phyloP scores from a whole-genome alignment of 2,113 vertebrate genomes.

The Setophaga petechia region DNA sequence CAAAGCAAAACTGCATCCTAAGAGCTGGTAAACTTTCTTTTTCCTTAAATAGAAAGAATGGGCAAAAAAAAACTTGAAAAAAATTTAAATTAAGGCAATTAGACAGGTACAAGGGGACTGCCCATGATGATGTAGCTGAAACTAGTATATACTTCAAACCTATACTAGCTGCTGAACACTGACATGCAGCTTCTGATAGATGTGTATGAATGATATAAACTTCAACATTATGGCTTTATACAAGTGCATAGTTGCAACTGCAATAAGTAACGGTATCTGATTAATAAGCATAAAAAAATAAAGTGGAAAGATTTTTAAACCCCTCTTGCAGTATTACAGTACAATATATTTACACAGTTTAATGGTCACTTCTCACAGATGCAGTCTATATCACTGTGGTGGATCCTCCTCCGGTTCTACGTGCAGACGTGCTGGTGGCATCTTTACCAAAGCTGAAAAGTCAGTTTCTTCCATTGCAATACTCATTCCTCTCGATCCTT shows the following conservation, averaged over 20 bases:
- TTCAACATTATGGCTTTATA: conserved; percentile 76
- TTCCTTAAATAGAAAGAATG: conserved; percentile 72
- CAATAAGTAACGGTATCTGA: conserved; percentile 72
- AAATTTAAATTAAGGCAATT: conserved; percentile 83
- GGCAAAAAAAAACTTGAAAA: conserved; percentile 67
- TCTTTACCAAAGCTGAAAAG: conserved; percentile 37
- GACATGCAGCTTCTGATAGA: conserved; percentile 73
- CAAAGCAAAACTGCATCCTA: conserved; percentile 81
- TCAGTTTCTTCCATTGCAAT: conserved; percentile 41
- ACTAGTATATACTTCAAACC: conserved; percentile 60
- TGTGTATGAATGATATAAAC: conserved; percentile 48
- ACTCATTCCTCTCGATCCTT: conserved; percentile 34
- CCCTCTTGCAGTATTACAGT: conserved; percentile 78
- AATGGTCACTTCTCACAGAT: conserved; percentile 73
- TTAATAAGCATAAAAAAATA: conserved; percentile 80
- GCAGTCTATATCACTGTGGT: conserved; percentile 65
- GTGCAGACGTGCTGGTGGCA: conserved; percentile 69
- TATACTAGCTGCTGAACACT: conserved; percentile 60
- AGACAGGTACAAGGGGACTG: conserved; percentile 65
- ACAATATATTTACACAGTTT: conserved; percentile 75
- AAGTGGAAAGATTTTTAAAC: conserved; percentile 75
- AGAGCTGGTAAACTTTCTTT: conserved; percentile 74
- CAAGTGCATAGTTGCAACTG: conserved; percentile 80
- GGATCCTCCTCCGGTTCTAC: conserved; percentile 50
- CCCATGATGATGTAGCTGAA: conserved; percentile 64